These are phyloP conservation scores for Actenoides hombroni DNA, from an alignment of 2,113 vertebrate species.

Conservation along the genomic window DNA sequence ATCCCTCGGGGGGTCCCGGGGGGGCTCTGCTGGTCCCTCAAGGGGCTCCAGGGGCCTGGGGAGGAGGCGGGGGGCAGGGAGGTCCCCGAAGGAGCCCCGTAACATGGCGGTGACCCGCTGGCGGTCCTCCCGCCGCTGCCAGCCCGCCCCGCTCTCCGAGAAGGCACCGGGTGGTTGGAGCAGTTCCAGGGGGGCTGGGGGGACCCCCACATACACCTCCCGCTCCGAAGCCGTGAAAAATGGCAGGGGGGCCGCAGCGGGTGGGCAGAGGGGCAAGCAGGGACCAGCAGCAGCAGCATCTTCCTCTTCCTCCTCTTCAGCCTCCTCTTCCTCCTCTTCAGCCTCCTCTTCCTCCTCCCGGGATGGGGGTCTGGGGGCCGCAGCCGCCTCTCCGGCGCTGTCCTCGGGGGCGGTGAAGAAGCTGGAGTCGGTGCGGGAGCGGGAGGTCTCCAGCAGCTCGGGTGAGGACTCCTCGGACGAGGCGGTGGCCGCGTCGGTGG, in stretches of 20 bases:
- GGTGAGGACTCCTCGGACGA: not conserved
- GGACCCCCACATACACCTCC: slow-evolving; percentile 5
- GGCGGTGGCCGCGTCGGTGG: not conserved
- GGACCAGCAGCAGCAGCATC: not conserved
- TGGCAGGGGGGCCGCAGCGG: rapidly evolving
- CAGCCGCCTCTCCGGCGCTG: rapidly evolving
- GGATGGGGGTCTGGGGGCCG: not conserved
- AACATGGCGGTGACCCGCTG: not conserved
- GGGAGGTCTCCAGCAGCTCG: not conserved
- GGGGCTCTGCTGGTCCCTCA: not conserved
- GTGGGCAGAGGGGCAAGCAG: not conserved
- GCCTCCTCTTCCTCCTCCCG: not conserved
- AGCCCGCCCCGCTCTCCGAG: not conserved
- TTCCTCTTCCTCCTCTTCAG: not conserved
- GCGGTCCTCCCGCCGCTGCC: not conserved
- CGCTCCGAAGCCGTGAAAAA: slow-evolving; percentile 41
- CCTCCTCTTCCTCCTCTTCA: not conserved
- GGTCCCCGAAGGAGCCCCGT: slow-evolving; percentile 22
- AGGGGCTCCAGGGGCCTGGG: not conserved
- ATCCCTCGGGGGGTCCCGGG: not conserved
- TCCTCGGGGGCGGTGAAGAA: not conserved
- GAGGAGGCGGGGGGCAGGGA: not conserved
- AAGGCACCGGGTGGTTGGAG: slow-evolving; percentile 15
- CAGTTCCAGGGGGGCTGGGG: not conserved
- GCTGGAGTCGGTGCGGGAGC: not conserved